Evolutionary conservation across 2,113 vertebrate genomes (phyloP), one percentile per base, ranked within the genome.

Genomic region (Chascanopsetta lugubris): DNA sequence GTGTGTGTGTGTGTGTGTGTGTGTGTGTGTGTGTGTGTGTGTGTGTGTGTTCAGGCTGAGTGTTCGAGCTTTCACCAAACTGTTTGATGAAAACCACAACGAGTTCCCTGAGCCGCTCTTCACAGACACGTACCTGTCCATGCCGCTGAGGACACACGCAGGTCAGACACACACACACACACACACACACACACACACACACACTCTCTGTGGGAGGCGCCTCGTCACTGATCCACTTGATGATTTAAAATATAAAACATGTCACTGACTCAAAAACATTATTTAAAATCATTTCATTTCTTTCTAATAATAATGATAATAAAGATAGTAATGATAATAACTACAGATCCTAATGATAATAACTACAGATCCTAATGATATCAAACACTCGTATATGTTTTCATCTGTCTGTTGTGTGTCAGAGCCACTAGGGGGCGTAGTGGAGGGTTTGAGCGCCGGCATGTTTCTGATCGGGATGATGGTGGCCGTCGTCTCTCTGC

Each of bases 361-460:
- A n/a, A n/a, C n/a, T n/a, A n/a, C n/a, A n/a, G n/a, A n/a, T n/a
- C n/a, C n/a, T n/a, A n/a, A n/a, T n/a, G n/a, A n/a, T 17, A 6
- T 38, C 34, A 38, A 5, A 38, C 15, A 13, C 30, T 32, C 30
- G 7, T 8, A 1, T 2, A 13, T 36, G 12, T 36, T 13, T 3
- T 15, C 34, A 2, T 13, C 4, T 26, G 45, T 61, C 62, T 66
- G 74, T 34, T 27, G 17, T 50, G n/a, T 45, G 2, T 77, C 77
- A 99, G 97, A 97, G 69, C 94, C 96, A 62, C 85, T 97, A 9
- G 92, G 93, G 45, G 97, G 97, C 56, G 93, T 97, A 0, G 93
- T 96, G 17, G 96, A 98, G 92, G 96, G 96, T 15, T 82, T 97
- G 78, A 97, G 95, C 22, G 95, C 95, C n/a, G 95, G 94, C 3